Evolutionary conservation across 2,888 invertebrate species (phyloP), one percentile per base, ranked within the genome.

Genomic region (Caenorhabditis sulstoni): DNA sequence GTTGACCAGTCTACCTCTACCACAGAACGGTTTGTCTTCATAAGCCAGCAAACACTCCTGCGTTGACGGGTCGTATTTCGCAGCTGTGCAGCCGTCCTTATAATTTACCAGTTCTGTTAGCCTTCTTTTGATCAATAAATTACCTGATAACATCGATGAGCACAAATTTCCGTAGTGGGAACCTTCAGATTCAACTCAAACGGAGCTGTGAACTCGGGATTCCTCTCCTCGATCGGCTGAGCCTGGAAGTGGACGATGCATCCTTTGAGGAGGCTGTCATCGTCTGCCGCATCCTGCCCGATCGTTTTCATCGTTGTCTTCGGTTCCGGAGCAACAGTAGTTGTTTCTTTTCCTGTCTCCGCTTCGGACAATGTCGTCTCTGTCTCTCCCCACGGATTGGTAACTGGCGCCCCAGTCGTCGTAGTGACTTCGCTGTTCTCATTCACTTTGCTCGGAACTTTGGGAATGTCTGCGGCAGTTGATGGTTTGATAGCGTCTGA

Each of bases 41-140:
- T 85, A 88, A 8, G 85, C 85, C 3, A 88, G 73, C 1, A 79
- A 80, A 47, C 88, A 88, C 37, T 82, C 58, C 20, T 81, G 53
- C 0, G 70, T 82, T 3, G 59, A 45, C 5, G 87, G 84, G 22
- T 84, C 67, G 74, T 77, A 88, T 7, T 58, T 78, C 2, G 88
- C 88, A 8, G 86, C 86, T 0, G 87, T 86, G 50, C 88, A 88
- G 0, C 88, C 88, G 47, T 87, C 87, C 83, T 86, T 45, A 47
- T 77, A 74, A 39, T 29, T n/a, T 22, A 39, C 20, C 16, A 14
- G 20, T 23, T 37, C n/a, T 14, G 0, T 49, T 12, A 11, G n/a
- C 16, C 12, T 14, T 1, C 14, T 16, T 14, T 11, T 16, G 11
- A 29, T 41, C n/a, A n/a, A n/a, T n/a, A n/a, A 14, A 20, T 12